These are phyloP conservation scores for Chiroxiphia lanceolata DNA, from an alignment of 2,797 vertebrate species.

Conservation along the genomic window DNA sequence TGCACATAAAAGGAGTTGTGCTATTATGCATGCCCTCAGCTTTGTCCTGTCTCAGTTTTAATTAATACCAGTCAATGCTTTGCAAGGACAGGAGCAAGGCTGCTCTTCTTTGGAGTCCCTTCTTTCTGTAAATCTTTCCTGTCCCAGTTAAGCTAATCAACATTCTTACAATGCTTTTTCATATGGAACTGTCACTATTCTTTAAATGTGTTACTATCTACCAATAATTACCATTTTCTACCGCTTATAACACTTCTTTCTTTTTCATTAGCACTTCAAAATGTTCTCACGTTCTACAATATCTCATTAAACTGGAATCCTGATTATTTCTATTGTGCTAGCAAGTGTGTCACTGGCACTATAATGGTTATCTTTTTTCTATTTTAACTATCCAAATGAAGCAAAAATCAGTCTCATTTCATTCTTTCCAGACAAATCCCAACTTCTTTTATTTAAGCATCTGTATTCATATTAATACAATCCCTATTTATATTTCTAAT, in stretches of 20 bases:
- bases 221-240: constrained; percentile 36
- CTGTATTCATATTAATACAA: neutral
- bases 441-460: constrained; percentile 1
- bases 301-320: constrained; percentile 38
- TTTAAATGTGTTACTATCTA: neutral
- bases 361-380: neutral
- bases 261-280: constrained; percentile 41
- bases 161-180: constrained; percentile 10
- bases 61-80: neutral
- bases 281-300: neutral
- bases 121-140: constrained; percentile 13
- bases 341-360: neutral
- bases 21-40: neutral
- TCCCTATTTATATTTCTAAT: neutral
- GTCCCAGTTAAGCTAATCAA: constrained; percentile 18
- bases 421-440: neutral
- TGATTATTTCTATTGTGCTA: constrained; percentile 50
- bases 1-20: neutral
- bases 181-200: constrained; percentile 1
- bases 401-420: constrained; percentile 29
- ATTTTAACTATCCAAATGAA: constrained; percentile 19
- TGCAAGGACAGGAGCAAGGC: neutral
- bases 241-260: neutral
- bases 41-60: neutral
- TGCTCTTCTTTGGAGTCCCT: neutral